phyloP scores from a whole-genome alignment of 2,888 invertebrate species.

The Falcaria lacertinaria region DNA sequence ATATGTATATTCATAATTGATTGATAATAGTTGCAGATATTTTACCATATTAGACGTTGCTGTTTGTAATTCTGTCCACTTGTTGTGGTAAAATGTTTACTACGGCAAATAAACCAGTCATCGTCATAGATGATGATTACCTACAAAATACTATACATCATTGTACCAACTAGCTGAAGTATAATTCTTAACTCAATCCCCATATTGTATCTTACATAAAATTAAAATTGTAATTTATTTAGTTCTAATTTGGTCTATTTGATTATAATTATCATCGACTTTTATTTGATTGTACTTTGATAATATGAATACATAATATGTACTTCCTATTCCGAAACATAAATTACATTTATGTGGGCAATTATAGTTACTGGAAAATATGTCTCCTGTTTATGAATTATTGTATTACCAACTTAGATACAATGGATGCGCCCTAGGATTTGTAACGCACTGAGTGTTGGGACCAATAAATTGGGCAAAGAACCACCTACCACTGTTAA shows the following conservation, averaged over 20 bases:
- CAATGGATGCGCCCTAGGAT: too few relatives aligned
- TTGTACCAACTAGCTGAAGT: slow-evolving; percentile 19
- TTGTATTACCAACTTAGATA: too few relatives aligned
- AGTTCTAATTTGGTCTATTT: slow-evolving; percentile 17
- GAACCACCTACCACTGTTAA: too few relatives aligned
- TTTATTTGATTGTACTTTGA: slow-evolving; percentile 14
- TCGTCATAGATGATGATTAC: too few relatives aligned
- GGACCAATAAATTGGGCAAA: neutral
- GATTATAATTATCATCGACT: slow-evolving; percentile 12
- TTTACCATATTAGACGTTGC: slow-evolving; percentile 1
- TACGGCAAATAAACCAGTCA: too few relatives aligned
- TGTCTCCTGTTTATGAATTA: slow-evolving; percentile 64
- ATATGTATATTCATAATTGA: slow-evolving; percentile 42
- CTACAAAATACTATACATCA: too few relatives aligned
- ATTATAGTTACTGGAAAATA: slow-evolving; percentile 70
- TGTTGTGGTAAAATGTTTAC: too few relatives aligned
- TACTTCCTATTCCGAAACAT: slow-evolving; percentile 22
- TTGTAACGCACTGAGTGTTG: neutral
- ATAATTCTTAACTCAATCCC: too few relatives aligned
- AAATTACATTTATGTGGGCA: slow-evolving; percentile 65
- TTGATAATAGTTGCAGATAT: slow-evolving; percentile 14
- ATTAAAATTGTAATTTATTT: slow-evolving; percentile 20
- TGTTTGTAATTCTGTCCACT: neutral
- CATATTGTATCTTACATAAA: slow-evolving; percentile 23
- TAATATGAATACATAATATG: slow-evolving; percentile 24